Base-by-base conservation (phyloP, 2,888 invertebrate genomes). In the Sinodicranocentrus sp. region DNA sequence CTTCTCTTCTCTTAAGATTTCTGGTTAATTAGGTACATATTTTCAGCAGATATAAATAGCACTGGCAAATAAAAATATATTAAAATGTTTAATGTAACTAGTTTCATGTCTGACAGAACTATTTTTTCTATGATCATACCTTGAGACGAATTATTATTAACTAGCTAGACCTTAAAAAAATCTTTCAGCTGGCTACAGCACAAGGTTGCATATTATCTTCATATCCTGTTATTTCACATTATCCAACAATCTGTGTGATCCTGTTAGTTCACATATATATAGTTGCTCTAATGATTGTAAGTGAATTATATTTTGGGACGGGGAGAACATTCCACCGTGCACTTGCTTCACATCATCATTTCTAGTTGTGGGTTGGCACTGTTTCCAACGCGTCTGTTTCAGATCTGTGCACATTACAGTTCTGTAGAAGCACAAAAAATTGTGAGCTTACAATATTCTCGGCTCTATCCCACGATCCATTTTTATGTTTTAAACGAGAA, bases 341-440 rank as follows among this genome's bases (percentile, higher is more conserved):
- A 2, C n/a, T 48, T 15, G n/a, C 57, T 25, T 57, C 63, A 17
- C 63, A 15, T 28, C 6, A 2, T 57, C 6, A 21, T 21, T 21
- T 39, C 67, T 19, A 82, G 70, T 61, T 95, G 91, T 95, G 95
- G 1, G 94, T 93, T 0, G 95, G 95, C 23, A 95, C 94, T 0
- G 95, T 95, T 79, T 93, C 91, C 82, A 95, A 91, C 2, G 95
- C 95, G 87, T 95, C 95, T 26, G 93, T 94, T 1, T 93, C 91
- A 8, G 93, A 93, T 52, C 95, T 92, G 88, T 91, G 93, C 76
- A 93, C 92, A 70, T 93, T 94, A 90, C 95, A 95, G 90, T 95
- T 95, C 92, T 94, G 91, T 19, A 92, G 92, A 68, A 61, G 8
- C 5, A 63, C n/a, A 63, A 28, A 6, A 19, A 23, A 57, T 8